Percentiles rank a stretch among this genome's conserved stretches.
These are phyloP conservation scores for Zenarchopterus dispar DNA, from an alignment of 2,797 vertebrate species.

Conservation along the genomic window DNA sequence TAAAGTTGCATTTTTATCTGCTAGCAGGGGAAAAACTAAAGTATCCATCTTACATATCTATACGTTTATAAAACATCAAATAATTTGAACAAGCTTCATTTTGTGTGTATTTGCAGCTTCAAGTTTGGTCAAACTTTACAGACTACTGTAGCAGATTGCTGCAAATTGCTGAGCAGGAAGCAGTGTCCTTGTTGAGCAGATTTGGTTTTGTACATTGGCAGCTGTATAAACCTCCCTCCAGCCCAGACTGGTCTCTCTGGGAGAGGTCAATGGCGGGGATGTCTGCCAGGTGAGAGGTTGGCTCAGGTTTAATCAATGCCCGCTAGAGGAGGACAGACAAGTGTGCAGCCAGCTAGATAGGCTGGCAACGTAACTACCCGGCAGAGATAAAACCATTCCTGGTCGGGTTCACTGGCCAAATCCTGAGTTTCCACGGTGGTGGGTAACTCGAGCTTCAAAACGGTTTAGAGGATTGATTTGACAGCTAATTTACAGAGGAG, in stretches of 20 bases:
- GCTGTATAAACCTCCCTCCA: slow-evolving; percentile 36
- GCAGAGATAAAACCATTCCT: slow-evolving; percentile 68
- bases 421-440: slow-evolving; percentile 46
- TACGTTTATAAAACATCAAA: not conserved
- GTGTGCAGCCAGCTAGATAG: slow-evolving; percentile 43
- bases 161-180: slow-evolving; percentile 37
- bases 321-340: slow-evolving; percentile 45
- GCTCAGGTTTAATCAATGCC: slow-evolving; percentile 66
- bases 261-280: slow-evolving; percentile 63
- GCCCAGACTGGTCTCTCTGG: slow-evolving; percentile 48
- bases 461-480: slow-evolving; percentile 77
- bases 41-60: not conserved
- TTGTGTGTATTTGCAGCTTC: slow-evolving; percentile 7
- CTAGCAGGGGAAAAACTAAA: slow-evolving; percentile 28
- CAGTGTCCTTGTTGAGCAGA: slow-evolving; percentile 44
- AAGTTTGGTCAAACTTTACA: slow-evolving; percentile 24
- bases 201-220: slow-evolving; percentile 50
- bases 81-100: not conserved
- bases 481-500: slow-evolving; percentile 82
- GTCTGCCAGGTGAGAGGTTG: slow-evolving; percentile 72
- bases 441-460: slow-evolving; percentile 68
- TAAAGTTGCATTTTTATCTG: slow-evolving; percentile 42
- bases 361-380: slow-evolving; percentile 46
- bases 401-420: slow-evolving; percentile 59
- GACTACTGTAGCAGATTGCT: slow-evolving; percentile 10